Conservation (phyloP, 2,888 invertebrate species). For the Mystacides longicornis region DNA sequence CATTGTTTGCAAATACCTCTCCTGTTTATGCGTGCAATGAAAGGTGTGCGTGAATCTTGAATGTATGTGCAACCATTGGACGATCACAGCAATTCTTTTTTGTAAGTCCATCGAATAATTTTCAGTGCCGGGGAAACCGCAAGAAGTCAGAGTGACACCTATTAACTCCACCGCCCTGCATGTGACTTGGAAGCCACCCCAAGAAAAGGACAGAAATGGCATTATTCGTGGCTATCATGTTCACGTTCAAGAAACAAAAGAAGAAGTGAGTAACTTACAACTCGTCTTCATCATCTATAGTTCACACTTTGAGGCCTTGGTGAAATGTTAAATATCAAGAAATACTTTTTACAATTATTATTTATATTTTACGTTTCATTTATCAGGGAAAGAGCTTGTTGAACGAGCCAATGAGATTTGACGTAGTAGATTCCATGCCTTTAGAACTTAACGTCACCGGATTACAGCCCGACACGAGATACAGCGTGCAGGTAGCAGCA, state of each 20-base stretch:
- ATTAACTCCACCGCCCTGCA: conserved; percentile 95
- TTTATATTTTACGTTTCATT: not conserved
- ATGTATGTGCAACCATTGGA: conserved; percentile 6
- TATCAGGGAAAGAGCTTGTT: conserved; percentile 67
- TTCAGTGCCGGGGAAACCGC: conserved; percentile 96
- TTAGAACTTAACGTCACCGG: conserved; percentile 78
- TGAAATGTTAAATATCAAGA: not conserved
- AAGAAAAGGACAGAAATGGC: conserved; percentile 86
- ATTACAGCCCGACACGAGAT: conserved; percentile 91
- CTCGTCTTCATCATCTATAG: not conserved
- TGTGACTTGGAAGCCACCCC: conserved; percentile 92
- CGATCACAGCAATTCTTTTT: not conserved
- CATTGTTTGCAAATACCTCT: conserved; percentile 12
- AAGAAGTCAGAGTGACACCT: conserved; percentile 79
- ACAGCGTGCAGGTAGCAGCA: conserved; percentile 91
- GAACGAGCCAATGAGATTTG: conserved; percentile 81
- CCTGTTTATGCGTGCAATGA: conserved; percentile 12
- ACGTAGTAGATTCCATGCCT: conserved; percentile 72
- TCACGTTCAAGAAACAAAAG: conserved; percentile 83
- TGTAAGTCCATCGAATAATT: conserved; percentile 27
- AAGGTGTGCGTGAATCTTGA: conserved; percentile 13
- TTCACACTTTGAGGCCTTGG: not conserved
- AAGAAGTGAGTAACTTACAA: conserved; percentile 53
- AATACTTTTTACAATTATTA: not conserved
- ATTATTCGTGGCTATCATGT: conserved; percentile 96